A percentile compares a stretch with the other conserved stretches of the same genome.
Conservation (phyloP, 2,797 vertebrate genomes). For the Mus caroli region DNA sequence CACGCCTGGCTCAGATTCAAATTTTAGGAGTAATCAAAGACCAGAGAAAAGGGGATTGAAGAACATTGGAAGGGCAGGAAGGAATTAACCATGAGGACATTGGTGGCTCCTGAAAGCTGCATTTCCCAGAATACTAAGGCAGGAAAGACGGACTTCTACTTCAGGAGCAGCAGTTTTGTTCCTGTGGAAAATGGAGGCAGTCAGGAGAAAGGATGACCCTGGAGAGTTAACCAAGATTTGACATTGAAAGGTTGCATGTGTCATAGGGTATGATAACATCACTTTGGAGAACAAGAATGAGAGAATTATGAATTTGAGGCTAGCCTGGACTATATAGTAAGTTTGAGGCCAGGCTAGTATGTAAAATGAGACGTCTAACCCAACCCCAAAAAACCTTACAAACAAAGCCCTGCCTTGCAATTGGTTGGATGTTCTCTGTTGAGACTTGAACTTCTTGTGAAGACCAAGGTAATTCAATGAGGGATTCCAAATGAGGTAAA, state of each 20-base stretch:
- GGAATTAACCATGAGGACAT: neutral
- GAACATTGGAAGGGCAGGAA: neutral
- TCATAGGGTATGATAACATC: neutral
- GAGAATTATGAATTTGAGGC: neutral
- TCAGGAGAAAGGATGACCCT: neutral
- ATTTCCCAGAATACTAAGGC: neutral
- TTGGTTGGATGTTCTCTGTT: neutral
- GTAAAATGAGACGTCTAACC: neutral
- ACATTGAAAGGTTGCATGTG: neutral
- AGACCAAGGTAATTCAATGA: neutral
- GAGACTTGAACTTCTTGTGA: neutral
- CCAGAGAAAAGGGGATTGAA: neutral
- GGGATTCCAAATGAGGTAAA: slow-evolving; percentile 3
- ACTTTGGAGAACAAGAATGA: neutral
- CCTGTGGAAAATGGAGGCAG: neutral
- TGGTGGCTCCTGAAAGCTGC: neutral
- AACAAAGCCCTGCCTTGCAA: no score
- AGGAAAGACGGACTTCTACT: neutral
- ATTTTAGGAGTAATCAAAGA: neutral
- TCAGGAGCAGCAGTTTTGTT: neutral
- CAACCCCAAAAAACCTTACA: neutral
- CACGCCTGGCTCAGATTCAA: no score
- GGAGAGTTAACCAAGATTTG: neutral
- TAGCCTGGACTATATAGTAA: neutral
- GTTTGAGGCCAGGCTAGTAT: neutral